Evolutionary conservation across 2,888 invertebrate species (phyloP).

Genomic region (Cryptosula pallasiana): DNA sequence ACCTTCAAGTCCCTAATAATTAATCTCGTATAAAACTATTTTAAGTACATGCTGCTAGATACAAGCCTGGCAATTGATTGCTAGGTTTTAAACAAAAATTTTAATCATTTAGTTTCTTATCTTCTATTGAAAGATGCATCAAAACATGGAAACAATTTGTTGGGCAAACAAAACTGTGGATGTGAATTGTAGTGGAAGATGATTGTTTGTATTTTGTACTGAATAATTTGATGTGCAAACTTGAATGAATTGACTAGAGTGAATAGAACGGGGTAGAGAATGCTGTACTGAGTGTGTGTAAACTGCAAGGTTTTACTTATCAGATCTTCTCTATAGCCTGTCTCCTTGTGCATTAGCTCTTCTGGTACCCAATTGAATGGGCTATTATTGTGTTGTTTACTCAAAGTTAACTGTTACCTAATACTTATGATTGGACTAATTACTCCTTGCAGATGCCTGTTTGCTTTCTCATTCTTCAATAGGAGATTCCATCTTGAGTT

Average conservation of each 20-base stretch:
- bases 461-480: not conserved
- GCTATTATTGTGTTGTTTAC: too few species aligned
- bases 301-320: not conserved
- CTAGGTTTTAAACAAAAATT: too few species aligned
- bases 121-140: too few species aligned
- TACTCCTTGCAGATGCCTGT: not conserved
- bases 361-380: too few species aligned
- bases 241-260: not conserved
- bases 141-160: too few species aligned
- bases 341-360: conserved; percentile 5
- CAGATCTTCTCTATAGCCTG: not conserved
- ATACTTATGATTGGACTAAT: not conserved
- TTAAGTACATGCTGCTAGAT: too few species aligned
- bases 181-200: too few species aligned
- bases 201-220: not conserved
- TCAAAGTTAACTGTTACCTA: not conserved
- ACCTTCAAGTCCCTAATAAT: too few species aligned
- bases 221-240: not conserved
- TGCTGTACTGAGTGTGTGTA: not conserved
- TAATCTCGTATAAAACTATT: too few species aligned
- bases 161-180: too few species aligned
- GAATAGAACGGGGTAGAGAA: not conserved
- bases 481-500: not conserved
- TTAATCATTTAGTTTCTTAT: too few species aligned
- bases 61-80: too few species aligned